Evolutionary conservation across 2,888 invertebrate genomes (phyloP), one percentile per base, ranked within the genome.

Genomic region (Malthinus seriepunctatus): DNA sequence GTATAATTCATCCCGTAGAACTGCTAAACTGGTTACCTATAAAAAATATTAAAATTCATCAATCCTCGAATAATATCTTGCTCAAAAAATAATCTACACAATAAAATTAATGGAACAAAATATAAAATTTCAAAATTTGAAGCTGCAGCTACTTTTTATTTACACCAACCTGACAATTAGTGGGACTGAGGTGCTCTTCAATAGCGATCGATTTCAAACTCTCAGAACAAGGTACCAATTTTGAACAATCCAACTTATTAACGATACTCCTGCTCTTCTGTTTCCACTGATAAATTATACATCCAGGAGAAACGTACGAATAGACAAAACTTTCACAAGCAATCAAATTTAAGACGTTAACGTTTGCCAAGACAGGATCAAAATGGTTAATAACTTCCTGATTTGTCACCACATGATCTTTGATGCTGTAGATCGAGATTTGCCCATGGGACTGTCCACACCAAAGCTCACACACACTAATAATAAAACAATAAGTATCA

Each of bases 151-250:
- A 6, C 3, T 6, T 45, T 32, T 10, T 32, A 45, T n/a, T 32
- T 12, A 39, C 1, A 14, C 79, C 77, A 72, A 89, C 88, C 78
- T 90, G 90, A 69, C 90, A 89, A 65, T 90, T 88, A 23, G 87
- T 88, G 1, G 88, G 86, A 67, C 88, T 90, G 1, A 93, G 82
- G 73, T 89, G 89, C 69, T 95, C 94, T 74, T 95, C 96, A 63
- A 95, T 89, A 38, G 93, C 89, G 69, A 95, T 93, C 32, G 94
- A 93, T 78, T 93, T 92, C 51, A 95, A 81, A 70, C 93, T 94
- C 78, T 95, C 96, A 9, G 93, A 95, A 77, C 93, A 93, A 0
- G 96, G 96, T 65, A 91, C 89, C 68, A 96, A 82, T 79, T 95
- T 95, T 39, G 91, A 93, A 80, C 95, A 93, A 79, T 97, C 97